Conservation (phyloP, 2,113 vertebrate species). For the Nesoenas mayeri region DNA sequence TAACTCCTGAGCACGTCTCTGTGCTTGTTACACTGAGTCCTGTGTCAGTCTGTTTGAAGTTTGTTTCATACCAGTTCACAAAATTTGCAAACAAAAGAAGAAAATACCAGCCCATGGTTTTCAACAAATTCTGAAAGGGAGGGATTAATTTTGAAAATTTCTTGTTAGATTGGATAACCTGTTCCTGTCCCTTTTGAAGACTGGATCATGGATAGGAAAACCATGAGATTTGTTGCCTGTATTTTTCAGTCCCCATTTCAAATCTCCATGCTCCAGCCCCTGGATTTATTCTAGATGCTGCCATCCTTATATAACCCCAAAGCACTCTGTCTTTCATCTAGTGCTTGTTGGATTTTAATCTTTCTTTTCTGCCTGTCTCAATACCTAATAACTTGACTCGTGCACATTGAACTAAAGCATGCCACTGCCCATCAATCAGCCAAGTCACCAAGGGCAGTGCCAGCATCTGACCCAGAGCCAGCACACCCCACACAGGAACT, state of each 20-base stretch:
- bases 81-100: not conserved
- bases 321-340: not conserved
- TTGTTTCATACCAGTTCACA: not conserved
- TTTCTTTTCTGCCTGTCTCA: not conserved
- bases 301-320: not conserved
- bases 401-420: not conserved
- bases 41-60: not conserved
- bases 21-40: rapidly evolving
- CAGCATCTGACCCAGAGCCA: rapidly evolving
- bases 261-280: not conserved
- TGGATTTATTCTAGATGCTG: not conserved
- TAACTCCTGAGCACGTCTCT: not conserved
- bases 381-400: not conserved
- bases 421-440: not conserved
- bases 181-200: not conserved
- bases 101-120: not conserved
- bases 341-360: not conserved
- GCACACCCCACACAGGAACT: not conserved
- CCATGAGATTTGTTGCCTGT: not conserved
- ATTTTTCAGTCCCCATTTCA: not conserved
- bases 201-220: not conserved
- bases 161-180: not conserved
- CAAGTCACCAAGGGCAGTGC: rapidly evolving
- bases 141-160: not conserved
- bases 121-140: not conserved